These are phyloP conservation scores for Bufo gargarizans DNA, from an alignment of 2,113 vertebrate genomes.

Conservation along the genomic window DNA sequence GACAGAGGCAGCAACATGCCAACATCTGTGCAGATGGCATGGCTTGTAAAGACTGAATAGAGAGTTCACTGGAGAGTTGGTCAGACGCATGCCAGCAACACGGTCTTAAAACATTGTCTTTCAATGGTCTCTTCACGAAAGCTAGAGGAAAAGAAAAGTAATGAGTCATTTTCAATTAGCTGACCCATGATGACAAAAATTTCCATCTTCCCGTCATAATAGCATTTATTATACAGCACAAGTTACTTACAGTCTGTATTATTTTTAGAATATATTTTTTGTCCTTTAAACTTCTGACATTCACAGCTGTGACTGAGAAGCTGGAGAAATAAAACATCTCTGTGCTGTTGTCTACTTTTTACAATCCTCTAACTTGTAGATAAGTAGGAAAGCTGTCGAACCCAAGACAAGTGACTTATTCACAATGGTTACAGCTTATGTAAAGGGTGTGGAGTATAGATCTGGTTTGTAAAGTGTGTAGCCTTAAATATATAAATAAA, in stretches of 20 bases:
- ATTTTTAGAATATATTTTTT: slow-evolving; percentile 72
- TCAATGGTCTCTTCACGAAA: slow-evolving; percentile 93
- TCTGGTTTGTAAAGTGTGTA: background rate
- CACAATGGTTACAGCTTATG: background rate
- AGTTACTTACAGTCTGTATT: slow-evolving; percentile 85
- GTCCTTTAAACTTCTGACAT: slow-evolving; percentile 72
- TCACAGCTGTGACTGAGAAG: slow-evolving; percentile 71
- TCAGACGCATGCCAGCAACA: slow-evolving; percentile 72
- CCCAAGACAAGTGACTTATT: slow-evolving; percentile 6
- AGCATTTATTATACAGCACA: slow-evolving; percentile 86
- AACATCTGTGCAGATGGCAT: slow-evolving; percentile 76
- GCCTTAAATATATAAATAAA: background rate
- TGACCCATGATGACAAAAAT: slow-evolving; percentile 88
- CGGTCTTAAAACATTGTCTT: slow-evolving; percentile 87
- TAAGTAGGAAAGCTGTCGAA: background rate
- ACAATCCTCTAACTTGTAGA: slow-evolving; percentile 29
- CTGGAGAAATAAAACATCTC: slow-evolving; percentile 12
- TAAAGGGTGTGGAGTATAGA: background rate
- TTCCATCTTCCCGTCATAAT: slow-evolving; percentile 90
- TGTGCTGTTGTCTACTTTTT: slow-evolving; percentile 14
- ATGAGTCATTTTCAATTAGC: slow-evolving; percentile 86
- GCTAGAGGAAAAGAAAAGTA: slow-evolving; percentile 74
- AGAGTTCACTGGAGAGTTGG: slow-evolving; percentile 75
- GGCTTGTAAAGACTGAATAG: slow-evolving; percentile 75
- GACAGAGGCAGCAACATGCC: slow-evolving; percentile 73